Evolutionary conservation across 2,113 vertebrate genomes (phyloP).

Genomic region (Erythrocercus mccallii): DNA sequence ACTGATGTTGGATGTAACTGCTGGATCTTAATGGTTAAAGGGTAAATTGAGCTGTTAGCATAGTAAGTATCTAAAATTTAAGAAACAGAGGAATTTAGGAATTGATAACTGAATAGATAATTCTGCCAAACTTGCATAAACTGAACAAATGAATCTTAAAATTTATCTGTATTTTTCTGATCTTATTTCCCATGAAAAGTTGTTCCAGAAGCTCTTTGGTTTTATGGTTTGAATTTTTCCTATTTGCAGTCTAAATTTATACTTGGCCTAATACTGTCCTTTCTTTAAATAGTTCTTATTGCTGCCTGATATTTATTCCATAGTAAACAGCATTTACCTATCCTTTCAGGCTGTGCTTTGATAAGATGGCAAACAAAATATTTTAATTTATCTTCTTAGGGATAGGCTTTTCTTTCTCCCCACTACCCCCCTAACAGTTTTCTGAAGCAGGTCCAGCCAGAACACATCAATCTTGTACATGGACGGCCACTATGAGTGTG

Average conservation of each 20-base stretch:
- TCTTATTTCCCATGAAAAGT: background rate
- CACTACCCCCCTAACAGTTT: background rate
- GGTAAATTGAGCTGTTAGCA: background rate
- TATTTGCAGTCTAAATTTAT: conserved; percentile 32
- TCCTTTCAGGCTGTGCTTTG: conserved; percentile 17
- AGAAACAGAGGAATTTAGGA: background rate
- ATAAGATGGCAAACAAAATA: conserved; percentile 7
- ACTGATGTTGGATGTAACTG: background rate
- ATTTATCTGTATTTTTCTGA: background rate
- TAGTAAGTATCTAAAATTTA: background rate
- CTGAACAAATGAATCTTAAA: background rate
- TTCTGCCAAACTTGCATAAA: background rate
- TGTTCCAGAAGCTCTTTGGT: background rate
- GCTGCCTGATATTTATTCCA: background rate
- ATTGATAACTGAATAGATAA: background rate
- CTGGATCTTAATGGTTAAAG: background rate
- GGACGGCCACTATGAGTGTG: background rate
- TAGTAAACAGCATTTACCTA: background rate
- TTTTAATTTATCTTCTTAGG: background rate
- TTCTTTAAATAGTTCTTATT: conserved; percentile 22
- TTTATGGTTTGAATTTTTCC: conserved; percentile 6
- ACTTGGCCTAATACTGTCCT: background rate
- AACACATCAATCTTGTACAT: background rate
- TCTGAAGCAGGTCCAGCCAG: background rate
- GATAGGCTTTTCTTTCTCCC: background rate